Evolutionary conservation across 1,140 invertebrate genomes (phyloP).

Genomic region (Formica exsecta): DNA sequence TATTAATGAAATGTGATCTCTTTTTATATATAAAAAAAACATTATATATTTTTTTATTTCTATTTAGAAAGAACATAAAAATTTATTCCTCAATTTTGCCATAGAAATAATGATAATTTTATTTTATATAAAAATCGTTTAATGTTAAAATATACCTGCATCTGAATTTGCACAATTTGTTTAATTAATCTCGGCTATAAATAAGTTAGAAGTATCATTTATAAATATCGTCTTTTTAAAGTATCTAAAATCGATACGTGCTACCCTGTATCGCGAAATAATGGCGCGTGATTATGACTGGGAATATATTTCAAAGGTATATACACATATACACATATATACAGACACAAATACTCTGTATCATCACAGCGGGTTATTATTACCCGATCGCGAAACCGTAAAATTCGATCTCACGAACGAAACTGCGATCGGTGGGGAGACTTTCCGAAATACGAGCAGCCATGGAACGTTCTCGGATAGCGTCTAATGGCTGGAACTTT

Average conservation of each 20-base stretch:
- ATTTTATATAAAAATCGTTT: not conserved
- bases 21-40: too few species aligned
- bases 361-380: conserved; percentile 52
- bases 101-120: not conserved
- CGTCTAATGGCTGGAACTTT: conserved; percentile 51
- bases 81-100: not conserved
- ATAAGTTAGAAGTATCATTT: conserved; percentile 29
- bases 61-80: not conserved
- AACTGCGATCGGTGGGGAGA: conserved; percentile 34
- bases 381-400: conserved; percentile 51
- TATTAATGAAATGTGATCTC: too few species aligned
- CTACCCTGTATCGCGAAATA: conserved; percentile 38
- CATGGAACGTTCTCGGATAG: conserved; percentile 14
- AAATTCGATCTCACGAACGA: conserved; percentile 58
- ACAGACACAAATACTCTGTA: not conserved
- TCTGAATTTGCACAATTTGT: conserved; percentile 13
- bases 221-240: conserved; percentile 29
- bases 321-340: not conserved
- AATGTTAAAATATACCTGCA: not conserved
- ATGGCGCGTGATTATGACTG: conserved; percentile 56
- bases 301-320: conserved; percentile 47
- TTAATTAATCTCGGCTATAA: conserved; percentile 41
- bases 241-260: conserved; percentile 56
- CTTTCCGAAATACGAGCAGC: conserved; percentile 34
- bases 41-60: not conserved